Percentiles rank a stretch among this genome's conserved stretches.
Evolutionary conservation across 2,113 vertebrate species (phyloP).

Genomic region (Gila orcuttii): DNA sequence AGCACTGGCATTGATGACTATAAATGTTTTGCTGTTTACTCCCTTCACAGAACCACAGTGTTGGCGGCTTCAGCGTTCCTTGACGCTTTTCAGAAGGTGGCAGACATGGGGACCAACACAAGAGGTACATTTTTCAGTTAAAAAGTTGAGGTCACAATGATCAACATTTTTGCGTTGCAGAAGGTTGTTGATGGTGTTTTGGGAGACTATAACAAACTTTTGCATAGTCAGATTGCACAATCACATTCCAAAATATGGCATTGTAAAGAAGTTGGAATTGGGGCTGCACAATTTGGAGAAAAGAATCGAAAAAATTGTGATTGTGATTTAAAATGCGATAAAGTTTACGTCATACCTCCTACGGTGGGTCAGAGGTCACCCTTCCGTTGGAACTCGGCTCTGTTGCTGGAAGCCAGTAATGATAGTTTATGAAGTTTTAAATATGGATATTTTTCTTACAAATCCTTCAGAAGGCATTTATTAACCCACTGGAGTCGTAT

Average conservation of each 20-base stretch:
- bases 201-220: background rate
- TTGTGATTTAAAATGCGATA: background rate
- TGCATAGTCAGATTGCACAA: background rate
- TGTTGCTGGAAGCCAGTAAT: too few species aligned
- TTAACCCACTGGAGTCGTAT: too few species aligned
- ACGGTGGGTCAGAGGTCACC: too few species aligned
- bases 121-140: constrained; percentile 80
- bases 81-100: constrained; percentile 99
- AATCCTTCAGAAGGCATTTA: too few species aligned
- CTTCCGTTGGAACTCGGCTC: too few species aligned
- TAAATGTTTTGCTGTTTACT: constrained; percentile 29
- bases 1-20: background rate
- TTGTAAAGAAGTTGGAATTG: background rate
- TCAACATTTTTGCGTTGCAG: background rate
- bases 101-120: constrained; percentile 97
- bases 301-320: background rate
- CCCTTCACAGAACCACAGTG: constrained; percentile 87
- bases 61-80: constrained; percentile 94
- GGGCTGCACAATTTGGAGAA: background rate
- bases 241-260: background rate
- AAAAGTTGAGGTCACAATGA: background rate
- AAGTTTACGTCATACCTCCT: too few species aligned
- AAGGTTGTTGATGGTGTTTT: background rate
- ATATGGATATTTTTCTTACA: too few species aligned
- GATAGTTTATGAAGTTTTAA: too few species aligned